Percentiles rank a stretch among this genome's conserved stretches.
phyloP scores from a whole-genome alignment of 2,113 vertebrate species.

The Pseudopipra pipra region DNA sequence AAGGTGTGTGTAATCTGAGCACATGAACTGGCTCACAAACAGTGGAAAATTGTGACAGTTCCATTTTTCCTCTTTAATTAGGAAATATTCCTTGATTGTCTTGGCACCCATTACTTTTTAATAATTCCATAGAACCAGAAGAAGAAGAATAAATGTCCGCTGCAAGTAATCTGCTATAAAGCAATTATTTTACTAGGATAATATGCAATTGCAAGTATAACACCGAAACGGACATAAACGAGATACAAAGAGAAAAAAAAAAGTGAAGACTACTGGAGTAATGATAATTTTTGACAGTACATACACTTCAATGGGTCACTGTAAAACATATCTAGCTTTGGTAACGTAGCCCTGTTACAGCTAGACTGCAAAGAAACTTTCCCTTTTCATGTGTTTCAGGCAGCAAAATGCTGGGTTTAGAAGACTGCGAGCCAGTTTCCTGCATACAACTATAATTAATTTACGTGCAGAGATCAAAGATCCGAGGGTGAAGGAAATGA shows the following conservation, averaged over 20 bases:
- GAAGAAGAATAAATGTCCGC: conserved; percentile 52
- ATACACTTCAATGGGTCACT: background rate
- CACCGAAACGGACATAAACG: background rate
- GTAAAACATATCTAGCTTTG: background rate
- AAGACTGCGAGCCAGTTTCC: background rate
- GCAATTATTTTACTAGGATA: conserved; percentile 53
- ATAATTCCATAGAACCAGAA: conserved; percentile 38
- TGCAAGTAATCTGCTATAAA: conserved; percentile 52
- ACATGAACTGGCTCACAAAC: background rate
- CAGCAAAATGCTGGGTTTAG: background rate
- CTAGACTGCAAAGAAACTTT: conserved; percentile 24
- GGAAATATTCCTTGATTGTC: background rate
- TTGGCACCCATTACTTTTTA: conserved; percentile 39
- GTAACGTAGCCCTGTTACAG: background rate
- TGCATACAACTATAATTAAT: background rate
- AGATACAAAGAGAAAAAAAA: background rate
- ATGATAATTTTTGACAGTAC: background rate
- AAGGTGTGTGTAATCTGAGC: background rate
- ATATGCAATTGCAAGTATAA: background rate
- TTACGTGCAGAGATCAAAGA: background rate
- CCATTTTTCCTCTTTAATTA: conserved; percentile 9
- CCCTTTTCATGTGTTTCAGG: background rate
- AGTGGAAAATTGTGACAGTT: background rate
- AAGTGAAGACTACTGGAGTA: background rate
- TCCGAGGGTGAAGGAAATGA: background rate